Evolutionary conservation across 2,797 vertebrate genomes (phyloP).

Genomic region (Cyprinodon diabolis): DNA sequence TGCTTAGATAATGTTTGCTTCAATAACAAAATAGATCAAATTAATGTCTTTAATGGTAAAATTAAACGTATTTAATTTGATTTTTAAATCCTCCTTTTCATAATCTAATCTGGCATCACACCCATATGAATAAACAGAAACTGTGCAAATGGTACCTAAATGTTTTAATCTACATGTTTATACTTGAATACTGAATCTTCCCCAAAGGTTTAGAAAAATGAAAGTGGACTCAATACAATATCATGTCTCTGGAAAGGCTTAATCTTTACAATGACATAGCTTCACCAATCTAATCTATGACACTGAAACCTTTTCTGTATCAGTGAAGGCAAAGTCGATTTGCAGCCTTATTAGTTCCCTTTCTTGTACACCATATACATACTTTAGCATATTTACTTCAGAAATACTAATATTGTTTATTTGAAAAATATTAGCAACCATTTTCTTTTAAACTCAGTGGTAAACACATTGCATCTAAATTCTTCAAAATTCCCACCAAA

Average conservation of each 20-base stretch:
- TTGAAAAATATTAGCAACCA: background rate
- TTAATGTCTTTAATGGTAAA: no score
- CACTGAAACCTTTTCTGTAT: conserved; percentile 32
- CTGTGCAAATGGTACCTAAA: no score
- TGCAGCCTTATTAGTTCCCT: conserved; percentile 1
- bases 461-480: conserved; percentile 13
- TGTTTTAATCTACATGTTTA: no score
- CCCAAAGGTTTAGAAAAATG: background rate
- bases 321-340: conserved; percentile 13
- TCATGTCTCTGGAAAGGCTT: background rate
- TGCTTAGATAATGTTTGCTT: no score
- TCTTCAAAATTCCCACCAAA: background rate
- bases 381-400: background rate
- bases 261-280: conserved; percentile 14
- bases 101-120: no score
- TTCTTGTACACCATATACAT: background rate
- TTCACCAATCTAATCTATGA: conserved; percentile 11
- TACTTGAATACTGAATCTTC: background rate
- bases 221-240: background rate
- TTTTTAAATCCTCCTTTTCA: no score
- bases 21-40: no score
- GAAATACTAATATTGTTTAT: background rate
- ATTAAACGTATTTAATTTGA: no score
- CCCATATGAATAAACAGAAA: no score
- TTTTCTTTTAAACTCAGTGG: background rate